phyloP scores from a whole-genome alignment of 2,113 vertebrate genomes.

The Salminus brasiliensis region DNA sequence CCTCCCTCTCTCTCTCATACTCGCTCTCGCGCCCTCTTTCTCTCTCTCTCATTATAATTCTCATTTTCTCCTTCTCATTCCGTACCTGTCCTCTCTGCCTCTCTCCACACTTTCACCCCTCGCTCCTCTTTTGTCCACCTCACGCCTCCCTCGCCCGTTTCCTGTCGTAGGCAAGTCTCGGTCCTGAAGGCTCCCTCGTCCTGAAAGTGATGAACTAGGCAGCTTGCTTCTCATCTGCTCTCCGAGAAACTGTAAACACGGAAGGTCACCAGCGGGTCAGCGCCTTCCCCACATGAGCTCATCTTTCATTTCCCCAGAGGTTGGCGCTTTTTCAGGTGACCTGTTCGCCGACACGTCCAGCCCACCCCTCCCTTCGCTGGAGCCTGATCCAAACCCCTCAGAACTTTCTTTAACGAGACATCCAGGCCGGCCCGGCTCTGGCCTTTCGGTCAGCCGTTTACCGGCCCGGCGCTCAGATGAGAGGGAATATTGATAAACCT shows the following conservation, averaged over 20 bases:
- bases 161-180: not conserved
- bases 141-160: not conserved
- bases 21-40: conserved; percentile 7
- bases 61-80: conserved; percentile 17
- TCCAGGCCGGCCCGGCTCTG: conserved; percentile 40
- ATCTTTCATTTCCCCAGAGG: conserved; percentile 60
- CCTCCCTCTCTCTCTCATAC: conserved; percentile 21
- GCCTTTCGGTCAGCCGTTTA: conserved; percentile 62
- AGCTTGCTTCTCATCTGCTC: conserved; percentile 32
- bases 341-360: not conserved
- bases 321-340: conserved; percentile 52
- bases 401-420: conserved; percentile 70
- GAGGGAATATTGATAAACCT: conserved; percentile 75
- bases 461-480: conserved; percentile 68
- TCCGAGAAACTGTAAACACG: conserved; percentile 64
- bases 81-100: not conserved
- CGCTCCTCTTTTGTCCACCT: conserved; percentile 17
- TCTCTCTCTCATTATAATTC: conserved; percentile 35
- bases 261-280: conserved; percentile 63
- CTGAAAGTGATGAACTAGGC: conserved; percentile 18
- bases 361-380: too few relatives aligned
- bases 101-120: conserved; percentile 3
- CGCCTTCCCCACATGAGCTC: conserved; percentile 54
- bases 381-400: conserved; percentile 41
- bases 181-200: too few relatives aligned